phyloP scores from a whole-genome alignment of 2,888 invertebrate species.

The Timema podura region DNA sequence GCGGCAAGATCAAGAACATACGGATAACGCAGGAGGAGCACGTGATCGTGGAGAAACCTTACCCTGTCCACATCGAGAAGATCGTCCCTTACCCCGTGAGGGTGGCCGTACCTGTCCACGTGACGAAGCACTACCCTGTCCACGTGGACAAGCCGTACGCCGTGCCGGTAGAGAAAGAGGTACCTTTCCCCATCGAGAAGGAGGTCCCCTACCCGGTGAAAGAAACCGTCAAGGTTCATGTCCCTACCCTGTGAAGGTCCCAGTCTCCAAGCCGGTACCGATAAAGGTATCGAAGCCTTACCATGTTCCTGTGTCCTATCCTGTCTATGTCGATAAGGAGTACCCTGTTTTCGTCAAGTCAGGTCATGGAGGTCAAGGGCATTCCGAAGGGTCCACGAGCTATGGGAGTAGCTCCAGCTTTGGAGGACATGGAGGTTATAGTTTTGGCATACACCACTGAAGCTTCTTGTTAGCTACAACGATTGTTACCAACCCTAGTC shows the following conservation, averaged over 20 bases:
- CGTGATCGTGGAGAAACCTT: conserved; percentile 30
- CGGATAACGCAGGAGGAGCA: conserved; percentile 10
- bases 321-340: conserved; percentile 20
- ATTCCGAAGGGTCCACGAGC: no score
- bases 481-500: no score
- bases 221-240: conserved; percentile 59
- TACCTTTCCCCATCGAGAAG: conserved; percentile 47
- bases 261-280: conserved; percentile 40
- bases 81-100: conserved; percentile 23
- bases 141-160: conserved; percentile 35
- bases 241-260: conserved; percentile 46
- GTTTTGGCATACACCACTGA: conserved; percentile 6
- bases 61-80: conserved; percentile 29
- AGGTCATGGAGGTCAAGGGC: neutral
- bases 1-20: neutral
- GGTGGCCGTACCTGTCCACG: conserved; percentile 51
- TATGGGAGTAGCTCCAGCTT: neutral
- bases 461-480: no score
- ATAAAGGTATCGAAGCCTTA: conserved; percentile 1
- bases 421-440: neutral
- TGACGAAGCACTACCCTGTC: conserved; percentile 71
- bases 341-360: conserved; percentile 15
- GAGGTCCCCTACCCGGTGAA: conserved; percentile 26
- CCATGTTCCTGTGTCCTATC: conserved; percentile 13
- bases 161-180: conserved; percentile 35